A percentile compares a stretch with the other conserved stretches of the same genome.
Evolutionary conservation across 2,113 vertebrate genomes (phyloP).

Genomic region (Gasterosteus nipponicus): DNA sequence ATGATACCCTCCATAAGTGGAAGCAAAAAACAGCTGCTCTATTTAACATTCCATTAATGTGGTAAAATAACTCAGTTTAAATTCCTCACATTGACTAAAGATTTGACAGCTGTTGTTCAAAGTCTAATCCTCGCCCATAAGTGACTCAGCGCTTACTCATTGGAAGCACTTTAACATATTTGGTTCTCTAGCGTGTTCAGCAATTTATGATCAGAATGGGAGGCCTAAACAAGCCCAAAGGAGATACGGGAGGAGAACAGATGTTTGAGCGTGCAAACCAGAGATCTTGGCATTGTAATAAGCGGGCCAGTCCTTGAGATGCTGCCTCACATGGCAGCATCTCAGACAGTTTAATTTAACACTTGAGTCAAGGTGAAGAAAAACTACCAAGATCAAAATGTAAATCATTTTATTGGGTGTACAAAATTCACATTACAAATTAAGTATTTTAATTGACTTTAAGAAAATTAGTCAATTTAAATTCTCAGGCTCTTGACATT

Average conservation of each 20-base stretch:
- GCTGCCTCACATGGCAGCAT: not conserved
- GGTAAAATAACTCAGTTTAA: too few relatives aligned
- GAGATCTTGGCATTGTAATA: conserved; percentile 9
- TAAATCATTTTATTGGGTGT: conserved; percentile 72
- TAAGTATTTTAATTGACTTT: conserved; percentile 5
- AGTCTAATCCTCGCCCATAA: conserved; percentile 45
- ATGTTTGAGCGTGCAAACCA: conserved; percentile 26
- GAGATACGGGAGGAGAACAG: conserved; percentile 29
- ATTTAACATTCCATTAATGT: too few relatives aligned
- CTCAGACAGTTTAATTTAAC: not conserved
- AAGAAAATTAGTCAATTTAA: not conserved
- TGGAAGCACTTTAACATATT: conserved; percentile 25
- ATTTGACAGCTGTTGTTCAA: conserved; percentile 37
- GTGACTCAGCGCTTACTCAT: conserved; percentile 63
- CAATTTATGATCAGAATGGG: conserved; percentile 51
- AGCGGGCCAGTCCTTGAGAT: conserved; percentile 6
- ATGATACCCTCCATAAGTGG: too few relatives aligned
- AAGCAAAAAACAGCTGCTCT: too few relatives aligned
- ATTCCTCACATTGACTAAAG: not conserved
- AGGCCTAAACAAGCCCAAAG: conserved; percentile 13
- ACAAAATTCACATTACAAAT: conserved; percentile 19
- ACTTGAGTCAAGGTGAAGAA: not conserved
- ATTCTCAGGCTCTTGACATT: conserved; percentile 16
- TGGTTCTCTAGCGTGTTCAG: conserved; percentile 30
- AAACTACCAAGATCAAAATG: conserved; percentile 11